Percentiles rank a stretch among this genome's conserved stretches.
phyloP scores from a whole-genome alignment of 1,140 invertebrate genomes.

The Lordiphosa mommai region DNA sequence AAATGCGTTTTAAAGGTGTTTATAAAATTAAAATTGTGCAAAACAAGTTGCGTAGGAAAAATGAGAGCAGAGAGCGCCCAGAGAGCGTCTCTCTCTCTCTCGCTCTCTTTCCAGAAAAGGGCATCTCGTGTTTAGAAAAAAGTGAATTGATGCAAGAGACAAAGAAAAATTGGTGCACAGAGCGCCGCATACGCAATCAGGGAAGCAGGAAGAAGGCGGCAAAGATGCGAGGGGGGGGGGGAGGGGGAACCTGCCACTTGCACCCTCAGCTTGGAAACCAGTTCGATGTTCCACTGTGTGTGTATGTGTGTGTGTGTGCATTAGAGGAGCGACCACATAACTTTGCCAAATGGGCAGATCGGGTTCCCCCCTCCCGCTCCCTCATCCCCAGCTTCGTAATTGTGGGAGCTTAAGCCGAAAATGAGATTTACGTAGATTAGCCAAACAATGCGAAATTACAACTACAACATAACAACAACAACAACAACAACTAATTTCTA shows the following conservation, averaged over 20 bases:
- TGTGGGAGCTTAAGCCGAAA: constrained; percentile 66
- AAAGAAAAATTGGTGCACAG: constrained; percentile 71
- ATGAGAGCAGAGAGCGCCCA: constrained; percentile 8
- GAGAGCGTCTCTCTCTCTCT: too few relatives aligned
- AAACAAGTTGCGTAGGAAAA: constrained; percentile 65
- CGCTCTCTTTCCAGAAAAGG: constrained; percentile 19
- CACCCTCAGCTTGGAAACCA: constrained; percentile 65
- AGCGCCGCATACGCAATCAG: constrained; percentile 44
- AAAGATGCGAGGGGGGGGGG: neutral
- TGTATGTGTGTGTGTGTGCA: constrained; percentile 23
- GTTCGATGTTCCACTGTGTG: constrained; percentile 37
- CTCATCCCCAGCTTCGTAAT: constrained; percentile 28
- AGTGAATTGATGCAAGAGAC: constrained; percentile 68
- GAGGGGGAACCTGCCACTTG: constrained; percentile 56
- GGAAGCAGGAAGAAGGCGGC: constrained; percentile 5
- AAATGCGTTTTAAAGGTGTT: constrained; percentile 78
- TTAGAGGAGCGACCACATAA: constrained; percentile 60
- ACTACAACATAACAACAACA: constrained; percentile 18
- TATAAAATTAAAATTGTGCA: constrained; percentile 79
- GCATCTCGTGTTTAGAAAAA: constrained; percentile 61
- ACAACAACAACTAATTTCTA: constrained; percentile 54
- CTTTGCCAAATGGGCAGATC: constrained; percentile 71
- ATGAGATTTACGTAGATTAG: constrained; percentile 71
- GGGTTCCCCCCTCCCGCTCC: constrained; percentile 10
- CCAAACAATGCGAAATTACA: constrained; percentile 77